A percentile compares a stretch with the other conserved stretches of the same genome.
These are phyloP conservation scores for Lomographa bimaculata DNA, from an alignment of 2,888 invertebrate species.

Conservation along the genomic window DNA sequence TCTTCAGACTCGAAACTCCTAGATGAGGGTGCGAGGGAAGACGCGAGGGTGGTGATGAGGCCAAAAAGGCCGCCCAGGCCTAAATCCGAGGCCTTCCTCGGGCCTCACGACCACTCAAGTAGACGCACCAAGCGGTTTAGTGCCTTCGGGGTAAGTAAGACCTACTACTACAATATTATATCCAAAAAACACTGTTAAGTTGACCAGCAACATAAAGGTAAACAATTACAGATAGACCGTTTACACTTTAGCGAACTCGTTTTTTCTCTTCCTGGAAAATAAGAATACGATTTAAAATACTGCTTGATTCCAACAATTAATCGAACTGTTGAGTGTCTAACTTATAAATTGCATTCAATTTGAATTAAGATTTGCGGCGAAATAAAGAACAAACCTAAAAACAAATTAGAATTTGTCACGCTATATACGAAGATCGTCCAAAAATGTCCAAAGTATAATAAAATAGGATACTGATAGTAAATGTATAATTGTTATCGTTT, in stretches of 20 bases:
- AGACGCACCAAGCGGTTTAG: slow-evolving; percentile 96
- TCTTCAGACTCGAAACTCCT: slow-evolving; percentile 96
- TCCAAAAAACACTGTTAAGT: too few species aligned
- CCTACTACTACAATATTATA: neutral
- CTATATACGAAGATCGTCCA: too few species aligned
- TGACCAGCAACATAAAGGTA: too few species aligned
- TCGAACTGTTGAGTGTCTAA: too few species aligned
- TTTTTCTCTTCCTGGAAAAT: too few species aligned
- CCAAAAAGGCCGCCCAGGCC: slow-evolving; percentile 97
- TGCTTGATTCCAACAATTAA: too few species aligned
- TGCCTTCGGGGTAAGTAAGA: slow-evolving; percentile 95
- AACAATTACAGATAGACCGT: too few species aligned
- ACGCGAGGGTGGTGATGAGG: slow-evolving; percentile 93
- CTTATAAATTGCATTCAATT: slow-evolving; percentile 2
- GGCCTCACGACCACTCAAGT: slow-evolving; percentile 88
- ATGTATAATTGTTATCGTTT: too few species aligned
- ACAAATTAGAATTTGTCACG: neutral
- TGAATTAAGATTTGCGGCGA: neutral
- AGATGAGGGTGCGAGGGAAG: slow-evolving; percentile 95
- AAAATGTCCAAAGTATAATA: too few species aligned
- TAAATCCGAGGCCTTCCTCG: slow-evolving; percentile 97
- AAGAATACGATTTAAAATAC: too few species aligned
- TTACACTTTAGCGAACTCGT: too few species aligned
- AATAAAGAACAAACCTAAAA: slow-evolving; percentile 2
- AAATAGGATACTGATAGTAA: too few species aligned